phyloP scores from a whole-genome alignment of 2,888 invertebrate genomes.

The Callyntrura sp. region DNA sequence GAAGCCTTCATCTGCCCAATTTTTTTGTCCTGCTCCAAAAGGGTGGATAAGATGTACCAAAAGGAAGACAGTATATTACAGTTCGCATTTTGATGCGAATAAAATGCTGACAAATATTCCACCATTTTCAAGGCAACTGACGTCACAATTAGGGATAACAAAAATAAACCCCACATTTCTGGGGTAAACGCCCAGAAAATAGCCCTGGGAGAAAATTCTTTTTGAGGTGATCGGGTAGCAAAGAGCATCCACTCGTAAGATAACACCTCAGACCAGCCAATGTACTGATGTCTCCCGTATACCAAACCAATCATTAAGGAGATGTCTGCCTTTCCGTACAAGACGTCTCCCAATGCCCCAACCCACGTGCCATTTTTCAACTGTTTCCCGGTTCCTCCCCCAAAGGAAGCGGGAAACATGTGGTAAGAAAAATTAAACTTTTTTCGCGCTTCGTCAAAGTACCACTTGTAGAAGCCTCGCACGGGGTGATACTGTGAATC shows the following conservation, averaged over 20 bases:
- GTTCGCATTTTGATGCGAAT: too few species aligned
- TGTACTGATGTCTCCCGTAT: slow-evolving; percentile 48
- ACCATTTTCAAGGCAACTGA: not conserved
- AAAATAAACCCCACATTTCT: slow-evolving; percentile 3
- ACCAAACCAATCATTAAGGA: slow-evolving; percentile 11
- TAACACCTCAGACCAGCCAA: slow-evolving; percentile 41
- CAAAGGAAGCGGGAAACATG: slow-evolving; percentile 14
- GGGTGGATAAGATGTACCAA: slow-evolving; percentile 33
- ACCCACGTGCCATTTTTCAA: slow-evolving; percentile 43
- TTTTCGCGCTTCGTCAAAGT: too few species aligned
- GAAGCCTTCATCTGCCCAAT: too few species aligned
- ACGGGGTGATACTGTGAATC: too few species aligned
- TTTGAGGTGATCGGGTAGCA: not conserved
- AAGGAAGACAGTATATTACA: too few species aligned
- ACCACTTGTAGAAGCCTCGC: too few species aligned
- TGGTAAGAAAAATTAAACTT: slow-evolving; percentile 27
- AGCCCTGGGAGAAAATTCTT: slow-evolving; percentile 31
- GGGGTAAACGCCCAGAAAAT: slow-evolving; percentile 43
- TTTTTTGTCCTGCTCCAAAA: slow-evolving; percentile 61
- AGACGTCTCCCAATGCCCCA: slow-evolving; percentile 46
- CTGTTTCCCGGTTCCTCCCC: slow-evolving; percentile 14
- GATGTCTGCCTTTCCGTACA: slow-evolving; percentile 34
- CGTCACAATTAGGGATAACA: not conserved
- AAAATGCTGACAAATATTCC: too few species aligned
- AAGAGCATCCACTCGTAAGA: slow-evolving; percentile 49